These are phyloP conservation scores for Eristalis arbustorum DNA, from an alignment of 2,888 invertebrate species.

Conservation along the genomic window DNA sequence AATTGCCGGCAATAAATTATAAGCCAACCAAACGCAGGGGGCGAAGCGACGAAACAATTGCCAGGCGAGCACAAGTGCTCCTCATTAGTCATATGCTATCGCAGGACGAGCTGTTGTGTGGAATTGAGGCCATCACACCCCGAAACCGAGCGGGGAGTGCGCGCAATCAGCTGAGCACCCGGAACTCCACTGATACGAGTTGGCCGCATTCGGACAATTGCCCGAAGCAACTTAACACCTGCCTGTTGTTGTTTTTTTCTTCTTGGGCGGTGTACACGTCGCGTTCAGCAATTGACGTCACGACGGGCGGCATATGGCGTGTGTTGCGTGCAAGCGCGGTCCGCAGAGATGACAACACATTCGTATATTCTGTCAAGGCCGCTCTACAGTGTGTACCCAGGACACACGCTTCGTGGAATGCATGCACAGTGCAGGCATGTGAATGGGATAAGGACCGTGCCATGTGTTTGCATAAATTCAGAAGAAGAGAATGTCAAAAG, in stretches of 20 bases:
- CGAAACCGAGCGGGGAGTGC: neutral
- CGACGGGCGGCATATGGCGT: neutral
- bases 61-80: conserved; percentile 41
- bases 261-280: neutral
- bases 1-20: conserved; percentile 57
- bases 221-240: conserved; percentile 60
- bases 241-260: conserved; percentile 18
- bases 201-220: conserved; percentile 21
- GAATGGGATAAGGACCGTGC: neutral
- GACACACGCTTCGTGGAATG: neutral
- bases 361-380: neutral
- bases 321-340: neutral
- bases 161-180: conserved; percentile 15
- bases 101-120: neutral
- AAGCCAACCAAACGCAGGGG: conserved; percentile 12
- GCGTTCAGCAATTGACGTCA: neutral
- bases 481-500: conserved; percentile 8
- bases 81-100: conserved; percentile 44
- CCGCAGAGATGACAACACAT: neutral
- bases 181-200: conserved; percentile 23
- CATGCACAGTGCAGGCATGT: neutral
- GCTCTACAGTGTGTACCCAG: neutral
- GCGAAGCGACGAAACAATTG: conserved; percentile 28
- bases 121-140: neutral
- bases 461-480: conserved; percentile 3